Evolutionary conservation across 1,140 invertebrate species (phyloP).

Genomic region (Procambarus virginalis): DNA sequence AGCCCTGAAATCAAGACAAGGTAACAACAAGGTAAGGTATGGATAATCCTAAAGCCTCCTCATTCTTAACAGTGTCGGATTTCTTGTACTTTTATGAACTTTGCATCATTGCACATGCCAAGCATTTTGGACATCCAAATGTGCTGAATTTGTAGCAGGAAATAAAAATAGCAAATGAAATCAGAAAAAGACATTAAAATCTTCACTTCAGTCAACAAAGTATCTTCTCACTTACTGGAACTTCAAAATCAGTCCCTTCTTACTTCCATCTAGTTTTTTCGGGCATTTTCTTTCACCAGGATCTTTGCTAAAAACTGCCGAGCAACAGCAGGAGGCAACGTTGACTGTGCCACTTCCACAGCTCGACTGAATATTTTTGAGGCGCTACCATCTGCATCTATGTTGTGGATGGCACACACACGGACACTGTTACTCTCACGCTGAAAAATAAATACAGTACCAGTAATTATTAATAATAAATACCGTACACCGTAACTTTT

Average conservation of each 20-base stretch:
- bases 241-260: slow-evolving; percentile 74
- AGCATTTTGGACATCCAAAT: too few species aligned
- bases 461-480: not conserved
- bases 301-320: slow-evolving; percentile 81
- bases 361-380: slow-evolving; percentile 72
- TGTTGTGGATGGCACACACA: slow-evolving; percentile 72
- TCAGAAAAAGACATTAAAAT: not conserved
- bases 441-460: slow-evolving; percentile 35
- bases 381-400: slow-evolving; percentile 17
- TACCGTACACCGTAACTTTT: too few species aligned
- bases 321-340: slow-evolving; percentile 78
- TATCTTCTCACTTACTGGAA: slow-evolving; percentile 70
- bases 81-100: too few species aligned
- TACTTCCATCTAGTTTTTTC: slow-evolving; percentile 72
- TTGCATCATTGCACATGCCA: too few species aligned
- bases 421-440: slow-evolving; percentile 73
- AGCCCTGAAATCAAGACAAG: too few species aligned
- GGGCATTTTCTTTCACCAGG: slow-evolving; percentile 78
- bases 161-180: too few species aligned
- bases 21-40: too few species aligned
- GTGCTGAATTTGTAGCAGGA: too few species aligned
- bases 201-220: not conserved
- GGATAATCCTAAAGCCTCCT: too few species aligned
- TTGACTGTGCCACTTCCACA: slow-evolving; percentile 76
- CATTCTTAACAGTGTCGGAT: too few species aligned